Base-by-base conservation (phyloP, 23 tunicate species). In the Clavelina lepadiformis region DNA sequence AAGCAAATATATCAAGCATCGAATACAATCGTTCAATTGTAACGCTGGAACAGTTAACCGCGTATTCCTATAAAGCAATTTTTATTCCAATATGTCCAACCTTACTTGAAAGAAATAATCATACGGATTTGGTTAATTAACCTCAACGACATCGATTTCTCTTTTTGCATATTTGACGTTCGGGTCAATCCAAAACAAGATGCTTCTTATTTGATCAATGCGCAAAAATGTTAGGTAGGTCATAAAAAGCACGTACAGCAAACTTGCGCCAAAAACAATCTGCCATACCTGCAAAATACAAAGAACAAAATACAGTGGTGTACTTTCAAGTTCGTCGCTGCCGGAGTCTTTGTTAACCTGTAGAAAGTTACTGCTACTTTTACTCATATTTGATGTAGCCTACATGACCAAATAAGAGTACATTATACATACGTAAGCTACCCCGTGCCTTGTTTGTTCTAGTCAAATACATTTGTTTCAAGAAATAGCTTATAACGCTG, bases 121-220 rank as follows among this genome's bases (percentile, higher is more conserved):
- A n/a, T n/a, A n/a, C n/a, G n/a, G n/a, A n/a, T n/a, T n/a, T n/a
- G n/a, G n/a, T n/a, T 26, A 8, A 63, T 35, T 8, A 8, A 66
- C 60, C 69, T 75, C 81, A 34, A 75, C 74, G 28, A 75, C 57
- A 31, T 75, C 81, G 49, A 75, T 75, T 30, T 75, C 81, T 33
- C 81, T 51, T 30, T 75, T 75, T n/a, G 81, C 81, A 49, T 65
- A 50, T 3, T 49, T 32, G 8, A 75, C 68, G 38, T 68, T 28
- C 8, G 72, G 72, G 25, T 75, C 81, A 3, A 75, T 19, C 57
- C 57, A 75, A 35, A 54, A 63, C 51, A 75, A 36, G 5, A 51
- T 62, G 6, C 53, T 5, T 21, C 63, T 51, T 2, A 75, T 38
- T 66, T 75, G 81, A 20, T 45, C 73, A 61, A 75, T 45, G 34